These are phyloP conservation scores for Phrixothrix hirtus DNA, from an alignment of 2,888 invertebrate species.

Conservation along the genomic window DNA sequence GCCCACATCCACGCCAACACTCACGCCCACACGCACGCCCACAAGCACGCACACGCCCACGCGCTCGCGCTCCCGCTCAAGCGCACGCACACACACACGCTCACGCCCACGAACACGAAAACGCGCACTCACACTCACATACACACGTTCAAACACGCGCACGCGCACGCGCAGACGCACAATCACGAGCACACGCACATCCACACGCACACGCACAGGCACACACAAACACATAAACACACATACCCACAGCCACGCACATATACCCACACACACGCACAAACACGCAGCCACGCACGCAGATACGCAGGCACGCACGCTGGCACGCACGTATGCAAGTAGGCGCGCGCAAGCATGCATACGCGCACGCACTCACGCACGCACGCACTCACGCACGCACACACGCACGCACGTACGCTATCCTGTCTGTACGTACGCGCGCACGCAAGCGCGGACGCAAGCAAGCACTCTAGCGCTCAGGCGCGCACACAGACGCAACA, in stretches of 20 bases:
- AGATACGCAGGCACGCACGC: constrained; percentile 32
- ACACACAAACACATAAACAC: constrained; percentile 35
- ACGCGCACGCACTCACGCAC: no score
- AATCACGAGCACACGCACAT: constrained; percentile 36
- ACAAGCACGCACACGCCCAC: constrained; percentile 37
- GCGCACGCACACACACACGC: no score
- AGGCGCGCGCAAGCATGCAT: constrained; percentile 26
- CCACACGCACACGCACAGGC: constrained; percentile 37
- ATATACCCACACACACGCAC: constrained; percentile 29
- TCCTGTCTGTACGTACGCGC: background rate
- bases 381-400: background rate
- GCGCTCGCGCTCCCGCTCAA: no score
- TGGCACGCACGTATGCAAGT: constrained; percentile 28
- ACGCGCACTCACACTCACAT: constrained; percentile 37
- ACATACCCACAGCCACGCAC: constrained; percentile 4
- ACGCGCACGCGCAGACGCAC: constrained; percentile 37
- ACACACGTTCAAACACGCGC: constrained; percentile 36
- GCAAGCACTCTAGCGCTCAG: constrained; percentile 10
- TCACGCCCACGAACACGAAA: constrained; percentile 36
- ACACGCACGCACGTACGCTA: background rate
- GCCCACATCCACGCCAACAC: no score
- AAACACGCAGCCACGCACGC: constrained; percentile 36
- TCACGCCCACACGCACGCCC: no score
- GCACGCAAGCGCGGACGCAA: background rate
- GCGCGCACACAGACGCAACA: constrained; percentile 25